Percentiles rank a stretch among this genome's conserved stretches.
phyloP scores from a whole-genome alignment of 1,140 invertebrate genomes.

The Heliconius hewitsoni region DNA sequence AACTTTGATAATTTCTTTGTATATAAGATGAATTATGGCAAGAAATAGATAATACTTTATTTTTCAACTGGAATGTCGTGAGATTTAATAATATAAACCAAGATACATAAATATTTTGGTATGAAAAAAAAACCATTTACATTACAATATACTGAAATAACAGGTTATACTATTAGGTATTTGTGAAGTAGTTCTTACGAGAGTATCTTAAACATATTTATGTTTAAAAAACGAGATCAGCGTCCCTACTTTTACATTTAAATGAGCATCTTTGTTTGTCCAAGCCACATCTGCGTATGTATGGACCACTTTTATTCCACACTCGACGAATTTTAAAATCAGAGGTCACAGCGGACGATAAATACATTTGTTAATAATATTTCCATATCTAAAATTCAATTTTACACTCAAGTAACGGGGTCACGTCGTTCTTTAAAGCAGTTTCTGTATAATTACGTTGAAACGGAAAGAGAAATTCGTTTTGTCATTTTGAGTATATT shows the following conservation, averaged over 20 bases:
- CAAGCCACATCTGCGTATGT: constrained; percentile 69
- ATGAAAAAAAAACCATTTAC: no score
- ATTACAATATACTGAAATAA: no score
- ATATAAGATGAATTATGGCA: no score
- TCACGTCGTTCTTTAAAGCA: constrained; percentile 71
- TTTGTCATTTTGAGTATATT: neutral
- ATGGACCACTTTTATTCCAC: constrained; percentile 66
- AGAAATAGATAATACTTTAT: no score
- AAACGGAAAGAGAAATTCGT: neutral
- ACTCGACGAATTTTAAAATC: constrained; percentile 55
- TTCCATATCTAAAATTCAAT: constrained; percentile 77
- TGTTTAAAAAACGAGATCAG: constrained; percentile 67
- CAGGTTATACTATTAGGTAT: neutral
- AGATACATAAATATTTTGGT: no score
- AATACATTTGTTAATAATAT: constrained; percentile 77
- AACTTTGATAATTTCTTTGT: neutral
- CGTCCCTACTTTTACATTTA: constrained; percentile 72
- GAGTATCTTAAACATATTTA: constrained; percentile 55
- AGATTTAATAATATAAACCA: no score
- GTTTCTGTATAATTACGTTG: constrained; percentile 43
- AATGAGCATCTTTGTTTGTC: constrained; percentile 74
- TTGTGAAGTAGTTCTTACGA: constrained; percentile 26
- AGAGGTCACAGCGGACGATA: constrained; percentile 72
- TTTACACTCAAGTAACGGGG: constrained; percentile 72
- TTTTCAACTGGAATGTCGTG: no score